Evolutionary conservation across 23 tunicate genomes (phyloP).

Genomic region (Halocynthia roretzi): DNA sequence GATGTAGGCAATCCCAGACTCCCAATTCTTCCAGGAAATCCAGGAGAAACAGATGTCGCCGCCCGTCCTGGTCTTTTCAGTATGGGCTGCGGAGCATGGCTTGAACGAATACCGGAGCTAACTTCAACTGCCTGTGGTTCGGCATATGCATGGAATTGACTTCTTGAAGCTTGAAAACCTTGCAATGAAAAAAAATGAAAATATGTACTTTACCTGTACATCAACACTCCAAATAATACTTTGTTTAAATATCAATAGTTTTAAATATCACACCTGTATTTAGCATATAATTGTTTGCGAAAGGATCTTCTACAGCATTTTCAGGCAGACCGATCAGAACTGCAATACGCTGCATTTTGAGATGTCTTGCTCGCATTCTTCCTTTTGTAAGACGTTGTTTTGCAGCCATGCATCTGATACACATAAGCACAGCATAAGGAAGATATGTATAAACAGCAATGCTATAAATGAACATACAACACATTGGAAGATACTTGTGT

Average conservation of each 20-base stretch:
- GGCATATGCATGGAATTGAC: constrained; percentile 71
- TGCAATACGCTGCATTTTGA: constrained; percentile 79
- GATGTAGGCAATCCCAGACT: constrained; percentile 50
- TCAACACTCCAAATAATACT: no score
- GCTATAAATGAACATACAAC: background rate
- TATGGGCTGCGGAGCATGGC: constrained; percentile 47
- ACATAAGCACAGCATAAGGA: background rate
- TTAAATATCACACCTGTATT: constrained; percentile 29
- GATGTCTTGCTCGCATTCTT: constrained; percentile 74
- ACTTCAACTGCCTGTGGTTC: constrained; percentile 52
- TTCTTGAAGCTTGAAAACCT: constrained; percentile 74
- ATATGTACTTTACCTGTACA: background rate
- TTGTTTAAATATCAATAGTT: no score
- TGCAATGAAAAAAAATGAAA: constrained; percentile 6
- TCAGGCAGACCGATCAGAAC: constrained; percentile 69
- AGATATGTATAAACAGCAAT: background rate
- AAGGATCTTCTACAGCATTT: constrained; percentile 73
- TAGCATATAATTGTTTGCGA: constrained; percentile 66
- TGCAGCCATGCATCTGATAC: constrained; percentile 85
- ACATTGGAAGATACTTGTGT: background rate
- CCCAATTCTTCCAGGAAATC: constrained; percentile 28
- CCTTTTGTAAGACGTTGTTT: constrained; percentile 93
- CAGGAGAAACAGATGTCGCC: constrained; percentile 17
- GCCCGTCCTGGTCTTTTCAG: constrained; percentile 78
- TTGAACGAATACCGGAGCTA: constrained; percentile 18